These are phyloP conservation scores for Ciconia nigra DNA, from an alignment of 2,797 vertebrate species.

Conservation along the genomic window DNA sequence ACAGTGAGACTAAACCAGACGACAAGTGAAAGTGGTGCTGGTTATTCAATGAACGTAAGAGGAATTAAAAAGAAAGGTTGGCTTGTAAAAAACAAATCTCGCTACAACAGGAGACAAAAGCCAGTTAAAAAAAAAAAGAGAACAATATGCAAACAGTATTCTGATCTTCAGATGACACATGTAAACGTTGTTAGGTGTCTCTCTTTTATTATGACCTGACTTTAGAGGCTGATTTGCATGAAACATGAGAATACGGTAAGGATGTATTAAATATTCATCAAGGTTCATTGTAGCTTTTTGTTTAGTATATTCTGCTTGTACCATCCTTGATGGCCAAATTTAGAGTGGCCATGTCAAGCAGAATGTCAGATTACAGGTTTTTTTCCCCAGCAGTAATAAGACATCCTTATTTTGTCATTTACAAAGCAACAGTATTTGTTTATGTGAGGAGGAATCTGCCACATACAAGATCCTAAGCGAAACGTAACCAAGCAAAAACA, in stretches of 20 bases:
- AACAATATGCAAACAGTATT: neutral
- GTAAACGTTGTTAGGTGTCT: neutral
- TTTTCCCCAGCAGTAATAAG: neutral
- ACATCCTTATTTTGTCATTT: neutral
- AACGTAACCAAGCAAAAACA: neutral
- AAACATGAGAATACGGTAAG: neutral
- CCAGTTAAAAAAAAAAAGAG: neutral
- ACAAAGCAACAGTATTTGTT: neutral
- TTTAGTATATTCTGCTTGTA: neutral
- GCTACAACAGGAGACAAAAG: neutral
- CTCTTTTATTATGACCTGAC: neutral
- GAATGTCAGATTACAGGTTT: neutral
- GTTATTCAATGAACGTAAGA: neutral
- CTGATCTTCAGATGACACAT: neutral
- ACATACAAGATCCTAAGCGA: neutral
- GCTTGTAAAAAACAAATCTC: neutral
- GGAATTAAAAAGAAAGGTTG: neutral
- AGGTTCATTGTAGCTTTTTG: neutral
- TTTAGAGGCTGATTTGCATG: neutral
- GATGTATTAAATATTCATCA: neutral
- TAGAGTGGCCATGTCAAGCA: neutral
- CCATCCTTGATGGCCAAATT: neutral
- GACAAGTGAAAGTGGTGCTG: conserved; percentile 24
- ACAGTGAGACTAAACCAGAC: neutral
- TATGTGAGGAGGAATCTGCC: neutral